Evolutionary conservation across 2,797 vertebrate species (phyloP).

Genomic region (Lemur catta): DNA sequence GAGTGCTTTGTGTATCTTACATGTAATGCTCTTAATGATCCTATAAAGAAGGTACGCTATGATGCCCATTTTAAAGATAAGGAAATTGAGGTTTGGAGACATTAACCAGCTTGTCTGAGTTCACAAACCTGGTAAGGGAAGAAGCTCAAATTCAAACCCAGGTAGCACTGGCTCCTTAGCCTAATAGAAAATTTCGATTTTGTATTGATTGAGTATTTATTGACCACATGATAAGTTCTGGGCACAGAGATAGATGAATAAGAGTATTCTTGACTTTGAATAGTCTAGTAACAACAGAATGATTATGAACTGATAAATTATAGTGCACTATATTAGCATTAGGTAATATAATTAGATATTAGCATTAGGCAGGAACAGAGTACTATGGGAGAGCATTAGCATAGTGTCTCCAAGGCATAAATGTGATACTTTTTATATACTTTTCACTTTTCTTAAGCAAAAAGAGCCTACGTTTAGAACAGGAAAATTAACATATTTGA

Average conservation of each 20-base stretch:
- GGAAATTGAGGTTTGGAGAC: not conserved
- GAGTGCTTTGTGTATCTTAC: not conserved
- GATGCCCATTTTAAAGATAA: not conserved
- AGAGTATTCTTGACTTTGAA: not conserved
- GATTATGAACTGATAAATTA: slow-evolving; percentile 15
- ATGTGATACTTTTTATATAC: slow-evolving; percentile 43
- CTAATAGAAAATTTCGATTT: not conserved
- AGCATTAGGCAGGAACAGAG: slow-evolving; percentile 31
- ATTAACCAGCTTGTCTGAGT: not conserved
- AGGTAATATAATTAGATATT: slow-evolving; percentile 20
- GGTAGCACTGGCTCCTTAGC: not conserved
- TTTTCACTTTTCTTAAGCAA: slow-evolving; percentile 55
- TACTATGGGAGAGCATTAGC: slow-evolving; percentile 46
- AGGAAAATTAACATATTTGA: slow-evolving; percentile 60
- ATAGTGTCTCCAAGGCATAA: slow-evolving; percentile 41
- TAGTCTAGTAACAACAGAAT: not conserved
- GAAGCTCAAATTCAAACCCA: not conserved
- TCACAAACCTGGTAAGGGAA: not conserved
- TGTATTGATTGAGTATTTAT: not conserved
- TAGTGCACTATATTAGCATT: slow-evolving; percentile 8
- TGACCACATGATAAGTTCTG: not conserved
- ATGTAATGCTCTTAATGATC: not conserved
- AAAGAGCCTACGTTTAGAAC: slow-evolving; percentile 51
- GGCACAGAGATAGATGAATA: not conserved
- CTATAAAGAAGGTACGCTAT: not conserved